Evolutionary conservation across 2,888 invertebrate species (phyloP).

Genomic region (Alsophila aescularia): DNA sequence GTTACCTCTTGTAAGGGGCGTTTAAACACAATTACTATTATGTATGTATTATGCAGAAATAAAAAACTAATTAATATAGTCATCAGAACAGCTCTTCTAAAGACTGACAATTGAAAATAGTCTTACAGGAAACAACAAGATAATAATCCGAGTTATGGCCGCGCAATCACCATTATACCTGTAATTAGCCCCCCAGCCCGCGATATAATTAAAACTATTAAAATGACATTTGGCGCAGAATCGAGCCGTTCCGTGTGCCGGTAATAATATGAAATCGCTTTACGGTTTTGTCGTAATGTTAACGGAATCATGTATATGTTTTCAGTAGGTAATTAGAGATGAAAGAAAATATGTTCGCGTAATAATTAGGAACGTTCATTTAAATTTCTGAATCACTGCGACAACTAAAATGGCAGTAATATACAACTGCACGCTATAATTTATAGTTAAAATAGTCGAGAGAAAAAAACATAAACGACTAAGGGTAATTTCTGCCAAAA

Average conservation of each 20-base stretch:
- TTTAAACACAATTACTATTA: no score
- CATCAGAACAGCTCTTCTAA: conserved; percentile 17
- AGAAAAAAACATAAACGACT: no score
- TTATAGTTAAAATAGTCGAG: no score
- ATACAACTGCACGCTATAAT: no score
- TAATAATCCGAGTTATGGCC: conserved; percentile 40
- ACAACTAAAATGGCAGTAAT: no score
- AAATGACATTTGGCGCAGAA: conserved; percentile 74
- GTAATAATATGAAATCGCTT: conserved; percentile 59
- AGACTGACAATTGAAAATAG: conserved; percentile 39
- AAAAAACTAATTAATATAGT: conserved; percentile 15
- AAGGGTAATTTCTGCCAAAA: no score
- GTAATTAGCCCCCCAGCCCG: conserved; percentile 57
- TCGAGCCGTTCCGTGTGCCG: conserved; percentile 49
- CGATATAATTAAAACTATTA: conserved; percentile 78
- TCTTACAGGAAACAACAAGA: conserved; percentile 38
- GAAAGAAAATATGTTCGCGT: no score
- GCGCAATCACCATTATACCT: conserved; percentile 49
- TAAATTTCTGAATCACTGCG: no score
- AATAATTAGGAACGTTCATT: no score
- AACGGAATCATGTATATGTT: conserved; percentile 54
- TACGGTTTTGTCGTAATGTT: conserved; percentile 58
- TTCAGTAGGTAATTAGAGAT: conserved; percentile 43
- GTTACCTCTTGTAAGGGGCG: no score
- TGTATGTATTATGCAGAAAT: background rate